phyloP scores from a whole-genome alignment of 2,797 vertebrate genomes.

The Chloroceryle inda region DNA sequence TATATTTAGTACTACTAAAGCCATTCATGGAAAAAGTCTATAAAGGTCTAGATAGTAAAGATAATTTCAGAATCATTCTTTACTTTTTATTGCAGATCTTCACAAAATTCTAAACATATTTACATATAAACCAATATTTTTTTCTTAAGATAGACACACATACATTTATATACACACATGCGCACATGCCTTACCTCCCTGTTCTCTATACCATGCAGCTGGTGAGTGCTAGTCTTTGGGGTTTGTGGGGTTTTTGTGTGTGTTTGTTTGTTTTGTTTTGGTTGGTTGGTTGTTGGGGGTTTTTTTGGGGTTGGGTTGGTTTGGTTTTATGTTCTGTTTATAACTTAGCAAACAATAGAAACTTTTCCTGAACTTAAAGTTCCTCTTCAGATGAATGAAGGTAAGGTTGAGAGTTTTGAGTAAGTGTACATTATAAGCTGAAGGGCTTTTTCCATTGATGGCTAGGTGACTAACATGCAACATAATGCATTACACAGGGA shows the following conservation, averaged over 20 bases:
- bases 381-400: neutral
- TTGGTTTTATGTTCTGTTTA: neutral
- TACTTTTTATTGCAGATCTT: neutral
- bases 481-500: no score
- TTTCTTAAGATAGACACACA: accelerated
- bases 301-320: neutral
- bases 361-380: neutral
- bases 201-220: neutral
- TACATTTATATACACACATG: accelerated
- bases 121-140: accelerated
- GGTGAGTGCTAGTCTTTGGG: accelerated
- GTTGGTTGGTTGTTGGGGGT: no score
- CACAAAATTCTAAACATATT: neutral
- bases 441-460: no score
- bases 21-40: neutral
- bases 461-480: no score
- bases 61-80: neutral
- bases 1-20: neutral
- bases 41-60: neutral
- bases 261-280: no score
- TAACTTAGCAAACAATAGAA: neutral
- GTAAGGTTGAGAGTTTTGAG: no score
- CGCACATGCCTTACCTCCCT: neutral
- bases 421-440: no score
- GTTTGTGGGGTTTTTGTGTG: no score